These are phyloP conservation scores for Eristalinus aeneus DNA, from an alignment of 2,888 invertebrate species.

Conservation along the genomic window DNA sequence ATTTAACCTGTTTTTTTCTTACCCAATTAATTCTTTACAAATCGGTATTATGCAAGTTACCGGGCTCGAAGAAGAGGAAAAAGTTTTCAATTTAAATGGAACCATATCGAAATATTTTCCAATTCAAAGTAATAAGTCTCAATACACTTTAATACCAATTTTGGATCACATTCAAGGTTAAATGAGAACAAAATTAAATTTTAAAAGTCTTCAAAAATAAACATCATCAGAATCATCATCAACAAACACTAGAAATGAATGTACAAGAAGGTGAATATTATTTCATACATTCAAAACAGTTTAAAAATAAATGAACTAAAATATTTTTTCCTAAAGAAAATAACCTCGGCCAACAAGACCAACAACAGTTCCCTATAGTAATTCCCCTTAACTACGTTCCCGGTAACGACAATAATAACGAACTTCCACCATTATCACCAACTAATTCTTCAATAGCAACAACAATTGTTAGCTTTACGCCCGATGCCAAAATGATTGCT, in stretches of 20 bases:
- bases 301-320: neutral
- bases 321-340: neutral
- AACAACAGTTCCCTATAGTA: neutral
- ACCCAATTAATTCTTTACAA: neutral
- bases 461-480: constrained; percentile 1
- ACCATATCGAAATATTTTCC: neutral
- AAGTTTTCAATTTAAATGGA: constrained; percentile 7
- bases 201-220: too few relatives aligned
- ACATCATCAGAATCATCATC: too few relatives aligned
- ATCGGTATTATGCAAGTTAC: neutral
- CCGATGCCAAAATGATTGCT: neutral
- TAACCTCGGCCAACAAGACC: neutral
- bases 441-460: constrained; percentile 9
- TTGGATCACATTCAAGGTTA: neutral
- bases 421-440: neutral
- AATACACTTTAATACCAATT: constrained; percentile 19
- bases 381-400: neutral
- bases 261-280: too few relatives aligned
- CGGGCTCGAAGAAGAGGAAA: constrained; percentile 7
- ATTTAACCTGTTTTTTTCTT: constrained; percentile 1
- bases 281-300: neutral
- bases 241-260: too few relatives aligned
- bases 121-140: neutral
- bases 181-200: neutral
- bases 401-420: neutral